Conservation (phyloP, 2,113 vertebrate genomes). For the Pedetes capensis region DNA sequence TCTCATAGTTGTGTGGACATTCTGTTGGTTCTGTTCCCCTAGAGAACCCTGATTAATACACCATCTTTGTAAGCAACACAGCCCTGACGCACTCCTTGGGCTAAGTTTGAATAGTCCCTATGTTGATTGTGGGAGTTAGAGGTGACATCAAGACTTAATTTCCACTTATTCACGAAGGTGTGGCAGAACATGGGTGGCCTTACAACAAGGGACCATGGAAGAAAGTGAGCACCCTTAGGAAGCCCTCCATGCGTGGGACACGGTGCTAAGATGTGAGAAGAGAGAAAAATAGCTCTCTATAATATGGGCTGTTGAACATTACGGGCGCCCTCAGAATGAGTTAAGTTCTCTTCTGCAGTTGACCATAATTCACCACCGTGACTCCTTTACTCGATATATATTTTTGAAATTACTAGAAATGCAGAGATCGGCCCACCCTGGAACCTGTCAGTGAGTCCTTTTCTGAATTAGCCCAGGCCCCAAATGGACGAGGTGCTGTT, state of each 20-base stretch:
- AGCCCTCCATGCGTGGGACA: background rate
- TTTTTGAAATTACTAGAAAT: constrained; percentile 49
- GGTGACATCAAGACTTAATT: background rate
- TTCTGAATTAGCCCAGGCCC: background rate
- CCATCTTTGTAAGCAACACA: background rate
- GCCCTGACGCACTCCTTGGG: background rate
- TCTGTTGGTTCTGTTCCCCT: background rate
- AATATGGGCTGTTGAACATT: constrained; percentile 75
- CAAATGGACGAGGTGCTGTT: background rate
- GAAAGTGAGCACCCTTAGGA: background rate
- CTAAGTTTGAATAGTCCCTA: background rate
- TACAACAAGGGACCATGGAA: background rate
- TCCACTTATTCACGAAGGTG: background rate
- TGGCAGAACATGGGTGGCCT: background rate
- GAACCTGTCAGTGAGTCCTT: background rate
- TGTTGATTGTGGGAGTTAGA: background rate
- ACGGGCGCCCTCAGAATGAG: constrained; percentile 54
- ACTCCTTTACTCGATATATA: background rate
- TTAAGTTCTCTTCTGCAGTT: constrained; percentile 57
- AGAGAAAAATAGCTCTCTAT: constrained; percentile 55
- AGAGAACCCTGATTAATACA: background rate
- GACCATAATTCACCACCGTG: background rate
- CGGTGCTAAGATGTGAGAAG: background rate
- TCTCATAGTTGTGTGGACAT: background rate
- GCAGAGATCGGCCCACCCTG: background rate